phyloP scores from a whole-genome alignment of 1,140 invertebrate species.

The Drosophila yakuba region DNA sequence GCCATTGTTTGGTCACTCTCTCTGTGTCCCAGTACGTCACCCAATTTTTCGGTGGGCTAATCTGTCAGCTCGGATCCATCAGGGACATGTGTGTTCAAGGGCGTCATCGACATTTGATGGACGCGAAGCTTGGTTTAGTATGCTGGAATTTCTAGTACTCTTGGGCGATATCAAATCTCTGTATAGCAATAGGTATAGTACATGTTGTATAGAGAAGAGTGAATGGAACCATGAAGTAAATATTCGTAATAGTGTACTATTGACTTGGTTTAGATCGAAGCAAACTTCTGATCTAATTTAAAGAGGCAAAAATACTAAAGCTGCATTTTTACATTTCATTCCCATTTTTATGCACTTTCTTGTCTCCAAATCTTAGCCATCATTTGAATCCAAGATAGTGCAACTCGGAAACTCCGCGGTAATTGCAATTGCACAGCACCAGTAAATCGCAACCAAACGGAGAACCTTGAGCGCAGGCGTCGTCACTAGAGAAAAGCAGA shows the following conservation, averaged over 20 bases:
- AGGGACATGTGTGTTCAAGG: neutral
- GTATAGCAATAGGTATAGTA: too few relatives aligned
- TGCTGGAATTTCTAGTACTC: neutral
- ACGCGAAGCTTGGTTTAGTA: neutral
- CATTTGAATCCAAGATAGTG: neutral
- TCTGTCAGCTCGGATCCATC: neutral
- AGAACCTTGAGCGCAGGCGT: slow-evolving; percentile 48
- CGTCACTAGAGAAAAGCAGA: slow-evolving; percentile 27
- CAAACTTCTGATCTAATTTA: too few relatives aligned
- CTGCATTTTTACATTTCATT: too few relatives aligned
- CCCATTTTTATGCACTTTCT: neutral
- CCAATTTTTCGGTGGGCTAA: neutral
- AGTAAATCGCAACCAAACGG: neutral
- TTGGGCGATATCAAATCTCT: neutral
- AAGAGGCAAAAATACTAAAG: too few relatives aligned
- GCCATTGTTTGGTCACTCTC: neutral
- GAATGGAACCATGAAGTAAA: too few relatives aligned
- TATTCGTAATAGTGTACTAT: too few relatives aligned
- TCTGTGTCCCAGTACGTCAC: neutral
- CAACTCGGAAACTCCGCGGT: slow-evolving; percentile 9
- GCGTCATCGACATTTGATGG: neutral
- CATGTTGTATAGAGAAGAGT: too few relatives aligned
- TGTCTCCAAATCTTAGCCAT: neutral
- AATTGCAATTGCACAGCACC: slow-evolving; percentile 16
- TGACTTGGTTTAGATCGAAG: too few relatives aligned